Evolutionary conservation across 2,113 vertebrate genomes (phyloP), one percentile per base, ranked within the genome.

Genomic region (Gambusia affinis): DNA sequence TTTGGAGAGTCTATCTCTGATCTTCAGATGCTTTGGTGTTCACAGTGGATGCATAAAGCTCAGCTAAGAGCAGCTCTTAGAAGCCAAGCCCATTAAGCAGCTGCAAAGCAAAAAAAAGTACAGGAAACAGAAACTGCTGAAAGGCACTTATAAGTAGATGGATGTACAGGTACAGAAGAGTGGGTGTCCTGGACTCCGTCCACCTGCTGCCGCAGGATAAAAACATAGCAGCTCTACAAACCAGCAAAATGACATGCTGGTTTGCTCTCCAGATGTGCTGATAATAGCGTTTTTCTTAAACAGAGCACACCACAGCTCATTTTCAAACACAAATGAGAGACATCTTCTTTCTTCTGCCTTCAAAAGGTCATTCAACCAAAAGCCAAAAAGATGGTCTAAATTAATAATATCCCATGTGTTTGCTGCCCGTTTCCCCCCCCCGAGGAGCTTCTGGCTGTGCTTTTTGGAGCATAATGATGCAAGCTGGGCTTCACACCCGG

Each of bases 381-480:
- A 81, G 60, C 22, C 64, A 65, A 19, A 63, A 67, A 14, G 67
- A 78, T 63, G 54, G 57, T 81, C 69, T 91, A 83, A 90, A 92
- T 91, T 73, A 91, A 88, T 89, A 85, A 87, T 81, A 54, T 71
- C 64, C 44, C 65, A 33, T 42, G 54, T 74, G 79, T 47, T 60
- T 28, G 54, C 60, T 47, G 78, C 44, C 62, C 37, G 42, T 73
- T 73, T 62, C 33, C 82, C 86, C 85, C n/a, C 27, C 27, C 27
- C 19, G 5, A 42, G 75, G 82, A 76, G 71, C 65, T 78, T 39
- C 71, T 82, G 81, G 62, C 80, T 47, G 54, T 90, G 87, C 81
- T 92, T 90, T 88, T 78, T 90, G 84, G 84, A 89, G 90, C 85
- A 84, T 86, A 82, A 87, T 81, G 81, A 86, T 80, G 72, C 24